Evolutionary conservation across 2,797 vertebrate species (phyloP).

Genomic region (Phataginus tetradactyla): DNA sequence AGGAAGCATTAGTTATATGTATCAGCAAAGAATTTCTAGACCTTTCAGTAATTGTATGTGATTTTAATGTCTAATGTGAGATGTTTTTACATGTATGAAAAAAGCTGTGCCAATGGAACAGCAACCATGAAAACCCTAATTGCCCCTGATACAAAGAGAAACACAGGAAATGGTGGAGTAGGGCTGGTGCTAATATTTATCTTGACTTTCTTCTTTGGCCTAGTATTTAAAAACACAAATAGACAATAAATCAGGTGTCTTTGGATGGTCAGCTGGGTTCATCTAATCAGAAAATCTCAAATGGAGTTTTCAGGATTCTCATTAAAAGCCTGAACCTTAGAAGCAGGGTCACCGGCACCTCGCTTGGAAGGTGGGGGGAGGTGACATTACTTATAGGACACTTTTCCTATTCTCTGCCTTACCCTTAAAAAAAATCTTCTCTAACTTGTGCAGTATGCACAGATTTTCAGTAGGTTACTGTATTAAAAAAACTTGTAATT

Average conservation of each 20-base stretch:
- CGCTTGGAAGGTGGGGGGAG: not conserved
- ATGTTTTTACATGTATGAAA: rapidly evolving
- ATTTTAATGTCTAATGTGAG: rapidly evolving
- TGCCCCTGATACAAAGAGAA: not conserved
- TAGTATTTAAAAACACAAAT: not conserved
- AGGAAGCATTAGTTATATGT: not conserved
- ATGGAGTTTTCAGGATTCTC: not conserved
- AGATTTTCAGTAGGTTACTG: not conserved
- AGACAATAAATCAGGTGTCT: slow-evolving; percentile 24
- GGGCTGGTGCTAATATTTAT: rapidly evolving
- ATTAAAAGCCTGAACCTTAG: slow-evolving; percentile 47
- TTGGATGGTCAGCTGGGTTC: rapidly evolving
- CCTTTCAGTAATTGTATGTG: not conserved
- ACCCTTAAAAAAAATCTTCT: not conserved
- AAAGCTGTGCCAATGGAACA: not conserved
- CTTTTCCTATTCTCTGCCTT: not conserved
- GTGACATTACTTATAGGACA: not conserved
- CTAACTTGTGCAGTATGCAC: not conserved
- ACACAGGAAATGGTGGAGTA: not conserved
- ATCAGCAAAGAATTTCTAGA: not conserved
- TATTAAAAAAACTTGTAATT: rapidly evolving
- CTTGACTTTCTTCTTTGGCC: not conserved
- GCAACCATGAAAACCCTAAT: not conserved
- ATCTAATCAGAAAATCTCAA: not conserved
- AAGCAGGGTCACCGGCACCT: slow-evolving; percentile 59